Evolutionary conservation across 1,140 invertebrate genomes (phyloP).

Genomic region (Pomacea maculata): DNA sequence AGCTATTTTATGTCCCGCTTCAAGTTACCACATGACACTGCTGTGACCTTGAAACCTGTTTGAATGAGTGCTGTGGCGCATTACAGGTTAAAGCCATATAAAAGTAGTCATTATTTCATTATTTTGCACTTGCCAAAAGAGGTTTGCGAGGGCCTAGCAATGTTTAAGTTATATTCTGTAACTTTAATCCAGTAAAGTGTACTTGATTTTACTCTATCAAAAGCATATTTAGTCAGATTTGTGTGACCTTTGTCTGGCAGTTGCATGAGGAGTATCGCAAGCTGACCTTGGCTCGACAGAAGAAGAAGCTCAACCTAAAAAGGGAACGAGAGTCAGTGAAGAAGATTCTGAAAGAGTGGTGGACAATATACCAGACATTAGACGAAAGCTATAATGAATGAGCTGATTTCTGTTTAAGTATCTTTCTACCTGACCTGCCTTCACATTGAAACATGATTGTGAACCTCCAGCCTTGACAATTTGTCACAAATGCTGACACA

Average conservation of each 20-base stretch:
- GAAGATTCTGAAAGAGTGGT: constrained; percentile 73
- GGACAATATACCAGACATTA: constrained; percentile 70
- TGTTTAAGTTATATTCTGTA: too few species aligned
- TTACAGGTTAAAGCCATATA: too few species aligned
- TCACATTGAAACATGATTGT: background rate
- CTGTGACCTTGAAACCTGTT: too few species aligned
- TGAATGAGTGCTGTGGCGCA: too few species aligned
- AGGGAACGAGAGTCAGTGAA: constrained; percentile 85
- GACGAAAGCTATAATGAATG: constrained; percentile 49
- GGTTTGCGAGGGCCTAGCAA: too few species aligned
- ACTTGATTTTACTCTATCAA: too few species aligned
- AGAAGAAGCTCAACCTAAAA: constrained; percentile 79
- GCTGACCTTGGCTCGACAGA: constrained; percentile 78
- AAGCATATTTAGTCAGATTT: background rate
- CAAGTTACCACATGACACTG: too few species aligned
- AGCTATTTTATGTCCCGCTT: too few species aligned
- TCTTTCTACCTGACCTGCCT: background rate
- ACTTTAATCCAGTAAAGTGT: too few species aligned
- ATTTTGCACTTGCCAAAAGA: too few species aligned
- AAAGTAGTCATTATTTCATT: too few species aligned
- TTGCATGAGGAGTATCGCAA: constrained; percentile 82
- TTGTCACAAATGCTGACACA: background rate
- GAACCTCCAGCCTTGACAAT: background rate
- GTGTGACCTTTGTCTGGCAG: constrained; percentile 43
- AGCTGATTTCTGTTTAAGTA: background rate